Base-by-base conservation (phyloP, 2,888 invertebrate genomes). In the Cantharis rufa region DNA sequence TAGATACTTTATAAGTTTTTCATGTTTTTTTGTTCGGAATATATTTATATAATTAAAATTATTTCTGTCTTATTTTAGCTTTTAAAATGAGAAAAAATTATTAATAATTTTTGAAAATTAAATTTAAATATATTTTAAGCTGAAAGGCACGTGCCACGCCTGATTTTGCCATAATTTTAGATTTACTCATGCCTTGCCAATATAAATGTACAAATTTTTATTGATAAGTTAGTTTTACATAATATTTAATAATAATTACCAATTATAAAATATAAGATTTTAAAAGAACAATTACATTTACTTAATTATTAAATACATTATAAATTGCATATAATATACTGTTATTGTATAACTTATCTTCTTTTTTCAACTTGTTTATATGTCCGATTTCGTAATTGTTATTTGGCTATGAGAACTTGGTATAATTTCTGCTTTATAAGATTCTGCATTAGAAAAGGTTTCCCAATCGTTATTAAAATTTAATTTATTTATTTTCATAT, bases 201-300 rank as follows among this genome's bases (percentile, higher is more conserved):
- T 48, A 69, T 70, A 61, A 63, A 16, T 77, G 77, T 77, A 77
- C 74, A 77, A 73, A 74, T 61, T 72, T 66, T 62, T 74, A 69
- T 24, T 15, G 5, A 4, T 74, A 74, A 74, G 74, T 18, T 74
- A 27, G 62, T 15, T 48, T n/a, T n/a, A 48, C 48, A 48, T 48
- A 24, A 24, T 24, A 48, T 48, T 48, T n/a, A 48, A 48, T 48
- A 48, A 48, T 48, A 48, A 48, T 48, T 48, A 48, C 48, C 48
- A 48, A n/a, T 48, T 48, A 48, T 48, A 48, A 7, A 48, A n/a
- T 48, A 48, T 48, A n/a, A 32, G 2, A 21, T 3, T 21, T 21
- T 21, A 21, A 21, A 21, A 4, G n/a, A 48, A n/a, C n/a, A n/a
- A 48, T 5, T 48, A 7, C n/a, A n/a, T 48, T 48, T 48, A 48